These are phyloP conservation scores for Zosterops hypoxanthus DNA, from an alignment of 2,113 vertebrate genomes.

Conservation along the genomic window DNA sequence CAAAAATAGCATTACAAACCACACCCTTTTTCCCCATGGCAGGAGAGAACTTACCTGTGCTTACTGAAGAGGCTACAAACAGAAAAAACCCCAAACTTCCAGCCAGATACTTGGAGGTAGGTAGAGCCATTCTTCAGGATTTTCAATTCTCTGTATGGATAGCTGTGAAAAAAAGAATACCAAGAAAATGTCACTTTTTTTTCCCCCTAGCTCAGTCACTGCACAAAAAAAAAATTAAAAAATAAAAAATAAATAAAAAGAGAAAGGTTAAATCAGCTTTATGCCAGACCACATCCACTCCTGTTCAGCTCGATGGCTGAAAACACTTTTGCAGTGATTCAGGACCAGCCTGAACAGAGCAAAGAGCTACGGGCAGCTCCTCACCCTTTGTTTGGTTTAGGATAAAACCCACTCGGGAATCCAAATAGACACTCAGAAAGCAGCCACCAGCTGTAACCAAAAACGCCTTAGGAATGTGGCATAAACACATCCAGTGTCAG, in stretches of 20 bases:
- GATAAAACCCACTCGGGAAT: slow-evolving; percentile 31
- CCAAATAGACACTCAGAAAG: slow-evolving; percentile 30
- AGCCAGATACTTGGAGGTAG: not conserved
- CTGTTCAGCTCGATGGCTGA: not conserved
- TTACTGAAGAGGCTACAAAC: not conserved
- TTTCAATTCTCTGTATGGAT: not conserved
- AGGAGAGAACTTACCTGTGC: slow-evolving; percentile 23
- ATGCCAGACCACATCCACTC: not conserved
- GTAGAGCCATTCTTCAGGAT: slow-evolving; percentile 9
- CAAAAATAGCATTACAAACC: not conserved
- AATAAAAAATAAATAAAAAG: not conserved
- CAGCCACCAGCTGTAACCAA: not conserved
- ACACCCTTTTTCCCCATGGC: not conserved
- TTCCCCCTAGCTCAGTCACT: not conserved
- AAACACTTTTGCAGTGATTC: not conserved
- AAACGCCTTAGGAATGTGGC: not conserved
- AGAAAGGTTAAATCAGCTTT: not conserved
- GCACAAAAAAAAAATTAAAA: no score
- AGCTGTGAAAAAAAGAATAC: slow-evolving; percentile 16
- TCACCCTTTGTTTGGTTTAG: slow-evolving; percentile 21
- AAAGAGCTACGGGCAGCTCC: not conserved
- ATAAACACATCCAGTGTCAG: slow-evolving; percentile 12
- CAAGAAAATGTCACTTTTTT: not conserved
- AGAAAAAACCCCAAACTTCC: not conserved
- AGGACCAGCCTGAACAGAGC: not conserved